Conservation (phyloP, 1,140 invertebrate species). For the Tetramorium simillimum region DNA sequence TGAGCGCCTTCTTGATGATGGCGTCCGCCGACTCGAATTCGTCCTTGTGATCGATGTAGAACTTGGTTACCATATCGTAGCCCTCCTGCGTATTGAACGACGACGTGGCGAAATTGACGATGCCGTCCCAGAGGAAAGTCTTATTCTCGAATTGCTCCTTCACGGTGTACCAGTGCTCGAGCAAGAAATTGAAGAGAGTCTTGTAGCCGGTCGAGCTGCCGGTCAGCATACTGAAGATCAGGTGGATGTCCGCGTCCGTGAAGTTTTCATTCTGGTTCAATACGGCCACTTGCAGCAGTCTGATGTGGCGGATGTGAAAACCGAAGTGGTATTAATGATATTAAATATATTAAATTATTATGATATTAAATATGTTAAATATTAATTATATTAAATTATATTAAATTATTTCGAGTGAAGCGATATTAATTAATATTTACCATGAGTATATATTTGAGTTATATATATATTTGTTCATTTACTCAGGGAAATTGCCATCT, state of each 20-base stretch:
- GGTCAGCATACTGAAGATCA: slow-evolving; percentile 90
- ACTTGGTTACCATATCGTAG: slow-evolving; percentile 88
- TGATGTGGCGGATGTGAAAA: slow-evolving; percentile 56
- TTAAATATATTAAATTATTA: too few species aligned
- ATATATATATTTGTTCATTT: slow-evolving; percentile 16
- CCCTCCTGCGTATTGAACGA: slow-evolving; percentile 90
- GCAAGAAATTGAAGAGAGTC: slow-evolving; percentile 89
- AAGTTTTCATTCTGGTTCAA: slow-evolving; percentile 89
- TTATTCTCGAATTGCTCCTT: slow-evolving; percentile 88
- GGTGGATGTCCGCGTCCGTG: slow-evolving; percentile 89
- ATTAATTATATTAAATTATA: too few species aligned
- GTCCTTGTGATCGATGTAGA: slow-evolving; percentile 87
- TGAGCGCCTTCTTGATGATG: slow-evolving; percentile 89
- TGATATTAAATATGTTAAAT: too few species aligned
- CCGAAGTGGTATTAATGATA: too few species aligned
- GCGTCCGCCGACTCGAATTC: slow-evolving; percentile 89
- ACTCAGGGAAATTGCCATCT: neutral
- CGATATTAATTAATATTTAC: slow-evolving; percentile 6
- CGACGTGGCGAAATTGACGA: slow-evolving; percentile 89
- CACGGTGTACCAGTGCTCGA: slow-evolving; percentile 88
- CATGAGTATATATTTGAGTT: too few species aligned
- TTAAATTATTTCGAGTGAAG: neutral
- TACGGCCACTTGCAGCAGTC: slow-evolving; percentile 89
- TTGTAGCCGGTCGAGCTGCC: slow-evolving; percentile 89
- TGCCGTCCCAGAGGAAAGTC: slow-evolving; percentile 90